Evolutionary conservation across 2,797 vertebrate species (phyloP).

Genomic region (Eospalax fontanierii): DNA sequence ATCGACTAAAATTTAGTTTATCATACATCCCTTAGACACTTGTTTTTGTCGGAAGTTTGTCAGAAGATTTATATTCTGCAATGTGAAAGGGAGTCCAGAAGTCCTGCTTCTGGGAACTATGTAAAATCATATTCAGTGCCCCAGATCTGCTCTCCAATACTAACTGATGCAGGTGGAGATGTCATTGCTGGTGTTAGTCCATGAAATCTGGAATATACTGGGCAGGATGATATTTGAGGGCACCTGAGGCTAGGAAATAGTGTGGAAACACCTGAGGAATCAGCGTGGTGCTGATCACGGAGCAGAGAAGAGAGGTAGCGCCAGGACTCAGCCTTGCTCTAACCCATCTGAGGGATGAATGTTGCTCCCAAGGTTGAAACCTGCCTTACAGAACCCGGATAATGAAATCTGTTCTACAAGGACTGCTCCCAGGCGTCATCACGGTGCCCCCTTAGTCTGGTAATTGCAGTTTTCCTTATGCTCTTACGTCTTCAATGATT

Average conservation of each 20-base stretch:
- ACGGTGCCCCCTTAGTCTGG: background rate
- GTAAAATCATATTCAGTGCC: background rate
- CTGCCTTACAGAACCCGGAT: background rate
- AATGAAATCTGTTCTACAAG: background rate
- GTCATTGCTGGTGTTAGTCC: background rate
- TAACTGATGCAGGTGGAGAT: background rate
- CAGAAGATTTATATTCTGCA: background rate
- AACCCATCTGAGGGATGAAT: background rate
- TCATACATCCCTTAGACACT: background rate
- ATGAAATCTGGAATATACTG: background rate
- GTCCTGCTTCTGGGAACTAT: background rate
- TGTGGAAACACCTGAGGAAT: background rate
- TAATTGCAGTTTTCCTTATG: background rate
- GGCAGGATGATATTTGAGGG: background rate
- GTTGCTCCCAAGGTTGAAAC: background rate
- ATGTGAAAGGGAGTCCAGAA: background rate
- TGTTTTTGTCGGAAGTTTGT: background rate
- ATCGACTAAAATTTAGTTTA: background rate
- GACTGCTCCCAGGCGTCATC: background rate
- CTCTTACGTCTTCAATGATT: constrained; percentile 18
- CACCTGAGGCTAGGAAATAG: background rate
- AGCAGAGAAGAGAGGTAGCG: background rate
- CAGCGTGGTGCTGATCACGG: fast-evolving
- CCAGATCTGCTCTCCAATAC: background rate
- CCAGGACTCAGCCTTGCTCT: constrained; percentile 29